phyloP scores from a whole-genome alignment of 2,797 vertebrate species.

The Premnoplex brunnescens region DNA sequence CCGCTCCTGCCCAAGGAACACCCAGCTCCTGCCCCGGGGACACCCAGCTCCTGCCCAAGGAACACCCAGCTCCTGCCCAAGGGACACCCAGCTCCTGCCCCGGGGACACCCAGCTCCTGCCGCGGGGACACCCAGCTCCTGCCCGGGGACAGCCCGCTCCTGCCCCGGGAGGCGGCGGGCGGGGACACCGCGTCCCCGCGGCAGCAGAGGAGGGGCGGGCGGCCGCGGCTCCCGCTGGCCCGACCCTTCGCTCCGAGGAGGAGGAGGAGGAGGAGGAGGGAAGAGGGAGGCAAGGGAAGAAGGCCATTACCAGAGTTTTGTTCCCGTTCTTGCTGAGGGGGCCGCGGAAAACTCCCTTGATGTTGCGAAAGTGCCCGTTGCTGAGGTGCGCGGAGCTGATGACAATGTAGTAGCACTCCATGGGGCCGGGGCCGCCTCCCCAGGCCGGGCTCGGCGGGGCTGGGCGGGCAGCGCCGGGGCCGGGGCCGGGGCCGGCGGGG shows the following conservation, averaged over 20 bases:
- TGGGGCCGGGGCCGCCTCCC: slow-evolving; percentile 71
- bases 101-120: background rate
- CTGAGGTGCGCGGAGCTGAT: slow-evolving; percentile 97
- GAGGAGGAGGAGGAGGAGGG: background rate
- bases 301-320: slow-evolving; percentile 86
- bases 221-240: background rate
- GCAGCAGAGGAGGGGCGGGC: background rate
- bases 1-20: no score
- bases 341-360: slow-evolving; percentile 98
- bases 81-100: no score
- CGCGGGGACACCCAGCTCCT: no score
- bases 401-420: slow-evolving; percentile 99
- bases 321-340: slow-evolving; percentile 89
- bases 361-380: slow-evolving; percentile 97
- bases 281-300: background rate
- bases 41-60: no score
- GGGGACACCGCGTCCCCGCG: background rate
- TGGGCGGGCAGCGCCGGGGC: background rate
- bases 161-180: background rate
- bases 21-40: no score
- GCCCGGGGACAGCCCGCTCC: no score
- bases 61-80: no score
- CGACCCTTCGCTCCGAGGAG: background rate
- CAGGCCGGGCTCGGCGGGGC: background rate
- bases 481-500: background rate